phyloP scores from a whole-genome alignment of 35 echinoderm and acorn worm species.

The Patiria miniata region DNA sequence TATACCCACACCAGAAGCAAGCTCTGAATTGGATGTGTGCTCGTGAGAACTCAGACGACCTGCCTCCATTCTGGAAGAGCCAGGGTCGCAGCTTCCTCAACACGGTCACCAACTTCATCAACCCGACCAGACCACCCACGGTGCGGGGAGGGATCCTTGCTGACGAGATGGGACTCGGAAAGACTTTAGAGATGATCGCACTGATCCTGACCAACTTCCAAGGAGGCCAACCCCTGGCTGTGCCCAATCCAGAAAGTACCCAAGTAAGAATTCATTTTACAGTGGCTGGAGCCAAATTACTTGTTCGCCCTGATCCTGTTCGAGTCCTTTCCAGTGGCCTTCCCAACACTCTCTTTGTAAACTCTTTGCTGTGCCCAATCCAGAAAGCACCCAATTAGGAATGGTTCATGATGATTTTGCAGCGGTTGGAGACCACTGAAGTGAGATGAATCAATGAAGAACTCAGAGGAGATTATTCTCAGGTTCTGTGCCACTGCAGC shows the following conservation, averaged over 20 bases:
- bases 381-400: background rate
- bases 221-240: constrained; percentile 3
- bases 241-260: background rate
- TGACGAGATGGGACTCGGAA: constrained; percentile 90
- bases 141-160: constrained; percentile 86
- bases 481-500: too few relatives aligned
- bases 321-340: too few relatives aligned
- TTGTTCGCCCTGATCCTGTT: too few relatives aligned
- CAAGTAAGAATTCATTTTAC: background rate
- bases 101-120: constrained; percentile 77
- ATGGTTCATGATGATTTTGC: too few relatives aligned
- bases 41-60: constrained; percentile 58
- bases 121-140: constrained; percentile 49
- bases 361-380: background rate
- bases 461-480: too few relatives aligned
- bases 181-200: constrained; percentile 75
- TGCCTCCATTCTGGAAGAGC: constrained; percentile 78
- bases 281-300: too few relatives aligned
- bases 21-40: constrained; percentile 84
- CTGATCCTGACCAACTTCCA: constrained; percentile 55
- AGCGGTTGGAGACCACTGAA: too few relatives aligned
- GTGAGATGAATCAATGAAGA: too few relatives aligned
- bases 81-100: constrained; percentile 56
- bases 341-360: too few relatives aligned
- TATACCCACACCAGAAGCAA: constrained; percentile 93